These are phyloP conservation scores for Dicranocentrus wangi DNA, from an alignment of 2,888 invertebrate genomes.

Conservation along the genomic window DNA sequence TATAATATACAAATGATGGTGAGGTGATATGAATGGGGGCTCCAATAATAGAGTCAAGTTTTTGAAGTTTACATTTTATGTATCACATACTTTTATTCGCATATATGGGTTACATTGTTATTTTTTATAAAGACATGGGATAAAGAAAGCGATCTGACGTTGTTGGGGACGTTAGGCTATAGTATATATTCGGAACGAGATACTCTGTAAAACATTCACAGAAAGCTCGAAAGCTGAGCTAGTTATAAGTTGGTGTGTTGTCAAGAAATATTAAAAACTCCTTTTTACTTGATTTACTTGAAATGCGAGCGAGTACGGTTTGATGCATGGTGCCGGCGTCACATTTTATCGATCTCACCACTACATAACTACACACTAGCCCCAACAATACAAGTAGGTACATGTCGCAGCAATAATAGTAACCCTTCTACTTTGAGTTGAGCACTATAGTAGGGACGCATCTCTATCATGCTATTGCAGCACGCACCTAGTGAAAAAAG, in stretches of 20 bases:
- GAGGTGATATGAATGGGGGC: background rate
- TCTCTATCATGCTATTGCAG: too few relatives aligned
- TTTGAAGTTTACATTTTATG: slow-evolving; percentile 8
- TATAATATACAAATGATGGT: too few relatives aligned
- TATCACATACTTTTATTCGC: background rate
- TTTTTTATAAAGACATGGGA: background rate
- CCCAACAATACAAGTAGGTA: too few relatives aligned
- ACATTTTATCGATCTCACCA: background rate
- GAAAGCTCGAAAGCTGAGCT: background rate
- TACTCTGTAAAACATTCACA: too few relatives aligned
- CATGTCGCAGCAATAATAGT: too few relatives aligned
- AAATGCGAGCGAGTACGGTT: background rate
- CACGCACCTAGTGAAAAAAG: too few relatives aligned
- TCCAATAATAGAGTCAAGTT: slow-evolving; percentile 7
- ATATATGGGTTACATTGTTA: background rate
- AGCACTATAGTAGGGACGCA: too few relatives aligned
- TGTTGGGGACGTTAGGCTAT: background rate
- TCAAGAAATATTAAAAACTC: background rate
- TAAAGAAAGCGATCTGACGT: background rate
- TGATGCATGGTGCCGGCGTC: too few relatives aligned
- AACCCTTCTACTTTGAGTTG: too few relatives aligned
- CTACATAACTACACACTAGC: too few relatives aligned
- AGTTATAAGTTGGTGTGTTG: background rate
- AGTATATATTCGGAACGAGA: background rate
- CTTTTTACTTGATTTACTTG: slow-evolving; percentile 12